These are phyloP conservation scores for Ophioninae sp. DNA, from an alignment of 2,888 invertebrate genomes.

Conservation along the genomic window DNA sequence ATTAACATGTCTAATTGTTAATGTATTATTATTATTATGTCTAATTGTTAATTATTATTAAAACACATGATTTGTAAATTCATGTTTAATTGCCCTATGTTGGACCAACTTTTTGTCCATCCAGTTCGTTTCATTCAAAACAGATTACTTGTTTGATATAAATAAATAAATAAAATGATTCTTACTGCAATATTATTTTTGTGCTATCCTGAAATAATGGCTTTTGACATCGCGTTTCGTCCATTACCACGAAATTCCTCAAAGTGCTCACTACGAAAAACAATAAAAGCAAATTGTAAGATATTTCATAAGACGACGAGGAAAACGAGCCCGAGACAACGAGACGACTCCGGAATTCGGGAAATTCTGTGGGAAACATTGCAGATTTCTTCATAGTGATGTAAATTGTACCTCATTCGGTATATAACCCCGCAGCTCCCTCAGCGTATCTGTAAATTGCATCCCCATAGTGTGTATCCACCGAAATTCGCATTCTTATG, in stretches of 20 bases:
- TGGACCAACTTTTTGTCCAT: too few species aligned
- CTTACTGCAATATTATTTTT: too few species aligned
- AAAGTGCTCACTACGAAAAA: neutral
- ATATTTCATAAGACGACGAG: neutral
- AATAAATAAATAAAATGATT: too few species aligned
- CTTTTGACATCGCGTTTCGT: neutral
- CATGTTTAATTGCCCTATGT: too few species aligned
- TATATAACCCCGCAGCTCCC: neutral
- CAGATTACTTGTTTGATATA: too few species aligned
- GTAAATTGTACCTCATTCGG: neutral
- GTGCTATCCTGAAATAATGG: neutral
- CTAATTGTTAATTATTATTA: too few species aligned
- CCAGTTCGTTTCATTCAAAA: too few species aligned
- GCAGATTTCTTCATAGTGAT: neutral
- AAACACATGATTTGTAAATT: too few species aligned
- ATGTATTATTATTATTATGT: too few species aligned
- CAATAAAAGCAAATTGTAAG: neutral
- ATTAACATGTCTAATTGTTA: too few species aligned
- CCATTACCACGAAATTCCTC: too few species aligned
- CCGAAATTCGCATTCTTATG: slow-evolving; percentile 22
- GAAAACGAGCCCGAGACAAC: neutral
- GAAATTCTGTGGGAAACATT: slow-evolving; percentile 9
- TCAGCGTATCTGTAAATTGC: slow-evolving; percentile 1
- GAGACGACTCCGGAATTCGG: neutral
- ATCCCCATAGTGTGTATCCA: slow-evolving; percentile 15